Conservation (phyloP, 2,113 vertebrate genomes). For the Ardeotis arabs region DNA sequence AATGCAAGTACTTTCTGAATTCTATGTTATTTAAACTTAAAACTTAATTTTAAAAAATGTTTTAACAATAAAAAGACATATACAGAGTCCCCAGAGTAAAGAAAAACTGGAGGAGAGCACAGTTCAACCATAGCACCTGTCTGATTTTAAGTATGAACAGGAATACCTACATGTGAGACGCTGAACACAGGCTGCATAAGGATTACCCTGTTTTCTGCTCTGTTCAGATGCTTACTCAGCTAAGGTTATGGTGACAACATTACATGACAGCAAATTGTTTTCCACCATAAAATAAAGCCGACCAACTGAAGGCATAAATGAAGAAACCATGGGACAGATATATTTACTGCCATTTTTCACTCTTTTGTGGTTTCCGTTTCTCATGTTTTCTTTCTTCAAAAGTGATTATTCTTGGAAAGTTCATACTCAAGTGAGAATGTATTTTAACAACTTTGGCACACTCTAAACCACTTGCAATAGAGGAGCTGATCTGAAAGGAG, state of each 20-base stretch:
- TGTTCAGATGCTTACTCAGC: background rate
- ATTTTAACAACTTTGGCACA: background rate
- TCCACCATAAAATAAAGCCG: background rate
- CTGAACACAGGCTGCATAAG: background rate
- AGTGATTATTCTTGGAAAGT: background rate
- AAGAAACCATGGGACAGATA: background rate
- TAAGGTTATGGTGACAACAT: background rate
- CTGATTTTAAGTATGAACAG: background rate
- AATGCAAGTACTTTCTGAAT: background rate
- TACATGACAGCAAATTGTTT: background rate
- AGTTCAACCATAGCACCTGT: background rate
- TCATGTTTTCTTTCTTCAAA: background rate
- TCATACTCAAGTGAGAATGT: background rate
- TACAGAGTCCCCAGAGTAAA: background rate
- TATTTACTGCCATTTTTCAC: background rate
- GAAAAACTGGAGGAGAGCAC: background rate
- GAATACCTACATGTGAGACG: fast-evolving
- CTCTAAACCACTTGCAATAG: background rate
- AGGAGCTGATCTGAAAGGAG: background rate
- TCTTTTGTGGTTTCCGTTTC: background rate
- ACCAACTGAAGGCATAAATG: background rate
- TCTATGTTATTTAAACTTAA: background rate
- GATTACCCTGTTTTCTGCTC: background rate
- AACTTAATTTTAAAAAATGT: background rate
- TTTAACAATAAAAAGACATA: background rate